A percentile compares a stretch with the other conserved stretches of the same genome.
phyloP scores from a whole-genome alignment of 2,888 invertebrate genomes.

The Clanis bilineata region DNA sequence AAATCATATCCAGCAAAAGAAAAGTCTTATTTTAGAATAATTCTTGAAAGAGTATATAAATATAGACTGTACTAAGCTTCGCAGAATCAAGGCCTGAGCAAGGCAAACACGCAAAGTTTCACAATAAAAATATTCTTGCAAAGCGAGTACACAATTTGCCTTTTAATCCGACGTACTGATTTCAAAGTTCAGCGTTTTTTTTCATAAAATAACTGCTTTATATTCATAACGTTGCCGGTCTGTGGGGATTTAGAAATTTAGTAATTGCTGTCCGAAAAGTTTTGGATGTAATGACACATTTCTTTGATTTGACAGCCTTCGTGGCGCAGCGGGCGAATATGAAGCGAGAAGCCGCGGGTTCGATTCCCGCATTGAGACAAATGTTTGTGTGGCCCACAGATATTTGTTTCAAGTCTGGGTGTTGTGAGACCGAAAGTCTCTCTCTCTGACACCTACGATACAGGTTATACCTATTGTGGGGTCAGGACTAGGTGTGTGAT shows the following conservation, averaged over 20 bases:
- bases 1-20: too few relatives aligned
- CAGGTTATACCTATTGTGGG: too few relatives aligned
- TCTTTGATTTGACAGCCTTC: too few relatives aligned
- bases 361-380: too few relatives aligned
- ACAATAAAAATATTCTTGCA: constrained; percentile 10
- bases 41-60: not conserved
- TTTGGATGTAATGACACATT: not conserved
- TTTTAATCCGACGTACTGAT: constrained; percentile 12
- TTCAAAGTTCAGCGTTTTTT: not conserved
- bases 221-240: not conserved
- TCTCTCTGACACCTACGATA: too few relatives aligned
- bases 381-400: too few relatives aligned
- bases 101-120: constrained; percentile 12
- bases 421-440: too few relatives aligned
- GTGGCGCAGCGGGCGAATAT: too few relatives aligned
- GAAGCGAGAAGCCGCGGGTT: too few relatives aligned
- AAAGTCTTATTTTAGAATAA: too few relatives aligned
- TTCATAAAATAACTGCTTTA: not conserved
- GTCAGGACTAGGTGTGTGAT: too few relatives aligned
- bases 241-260: not conserved
- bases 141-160: constrained; percentile 12
- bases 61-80: not conserved
- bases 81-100: not conserved
- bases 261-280: constrained; percentile 3
- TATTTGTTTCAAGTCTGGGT: too few relatives aligned